Evolutionary conservation across 1,140 invertebrate genomes (phyloP).

Genomic region (Aphaenogaster rudis): DNA sequence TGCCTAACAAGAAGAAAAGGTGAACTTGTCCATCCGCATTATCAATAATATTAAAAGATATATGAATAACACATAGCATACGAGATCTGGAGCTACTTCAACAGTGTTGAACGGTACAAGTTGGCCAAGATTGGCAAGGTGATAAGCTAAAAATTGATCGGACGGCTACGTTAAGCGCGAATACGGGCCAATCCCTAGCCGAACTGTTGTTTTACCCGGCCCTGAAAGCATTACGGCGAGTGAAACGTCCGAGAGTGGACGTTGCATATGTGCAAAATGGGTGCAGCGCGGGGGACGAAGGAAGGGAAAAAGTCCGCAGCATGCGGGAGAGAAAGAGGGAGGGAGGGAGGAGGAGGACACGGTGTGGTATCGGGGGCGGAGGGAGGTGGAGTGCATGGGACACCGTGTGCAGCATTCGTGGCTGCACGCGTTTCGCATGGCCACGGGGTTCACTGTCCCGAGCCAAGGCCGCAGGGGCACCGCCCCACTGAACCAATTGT

Average conservation of each 20-base stretch:
- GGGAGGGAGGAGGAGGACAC: background rate
- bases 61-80: background rate
- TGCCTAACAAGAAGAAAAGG: background rate
- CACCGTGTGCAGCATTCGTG: slow-evolving; percentile 68
- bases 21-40: background rate
- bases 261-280: slow-evolving; percentile 72
- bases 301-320: slow-evolving; percentile 34
- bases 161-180: background rate
- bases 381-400: slow-evolving; percentile 69
- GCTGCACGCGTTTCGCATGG: slow-evolving; percentile 71
- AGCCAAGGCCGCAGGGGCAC: slow-evolving; percentile 85
- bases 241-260: slow-evolving; percentile 61
- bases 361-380: slow-evolving; percentile 1
- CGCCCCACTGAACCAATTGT: slow-evolving; percentile 87
- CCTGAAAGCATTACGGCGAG: slow-evolving; percentile 59
- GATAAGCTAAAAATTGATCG: background rate
- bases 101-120: background rate
- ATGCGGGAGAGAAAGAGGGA: background rate
- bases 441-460: slow-evolving; percentile 83
- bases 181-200: background rate
- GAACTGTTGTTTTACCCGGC: slow-evolving; percentile 50
- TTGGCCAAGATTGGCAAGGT: background rate
- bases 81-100: background rate
- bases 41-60: background rate
- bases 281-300: slow-evolving; percentile 45